Evolutionary conservation across 2,797 vertebrate genomes (phyloP), one percentile per base, ranked within the genome.

Genomic region (Diplodus puntazzo): DNA sequence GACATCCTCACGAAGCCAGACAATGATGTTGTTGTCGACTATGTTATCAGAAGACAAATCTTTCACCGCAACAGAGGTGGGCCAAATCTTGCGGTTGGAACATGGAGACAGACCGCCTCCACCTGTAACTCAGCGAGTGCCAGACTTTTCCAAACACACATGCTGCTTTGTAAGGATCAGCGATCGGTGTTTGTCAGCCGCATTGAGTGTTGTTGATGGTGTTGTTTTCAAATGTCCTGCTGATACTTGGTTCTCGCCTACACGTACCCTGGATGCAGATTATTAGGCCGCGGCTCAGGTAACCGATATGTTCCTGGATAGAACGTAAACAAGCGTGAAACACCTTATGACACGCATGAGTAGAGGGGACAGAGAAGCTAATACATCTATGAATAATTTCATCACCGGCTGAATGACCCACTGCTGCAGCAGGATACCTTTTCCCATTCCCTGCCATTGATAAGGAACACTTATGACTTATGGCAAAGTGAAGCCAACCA

Each of bases 151-250:
- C 77, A 64, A 78, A 89, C 80, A 85, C 85, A 79, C 81, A 81
- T 39, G 75, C 77, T 63, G 75, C 83, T 87, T 71, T 88, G 87
- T 82, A 78, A 72, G 84, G 79, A 85, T 85, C 79, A 57, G 79
- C 39, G 9, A 16, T 65, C 60, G 10, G 78, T 93, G 89, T 93
- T 93, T 90, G 87, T 80, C 79, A 66, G 80, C 76, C 17, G 14
- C 63, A 25, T 17, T 43, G 76, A 79, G 81, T 85, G 87, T 89
- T 93, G 92, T 94, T 92, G 88, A 92, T 77, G 91, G 90, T 94
- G 94, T 95, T 94, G 92, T 95, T 95, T 94, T 94, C 84, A 90
- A 92, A 91, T 90, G 90, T 92, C 86, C 92, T 93, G 89, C 84
- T 83, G 76, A 82, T 59, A 57, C 83, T 85, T 55, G 62, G 75